These are phyloP conservation scores for Phenacoccus solenopsis DNA, from an alignment of 1,140 invertebrate genomes.

Conservation along the genomic window DNA sequence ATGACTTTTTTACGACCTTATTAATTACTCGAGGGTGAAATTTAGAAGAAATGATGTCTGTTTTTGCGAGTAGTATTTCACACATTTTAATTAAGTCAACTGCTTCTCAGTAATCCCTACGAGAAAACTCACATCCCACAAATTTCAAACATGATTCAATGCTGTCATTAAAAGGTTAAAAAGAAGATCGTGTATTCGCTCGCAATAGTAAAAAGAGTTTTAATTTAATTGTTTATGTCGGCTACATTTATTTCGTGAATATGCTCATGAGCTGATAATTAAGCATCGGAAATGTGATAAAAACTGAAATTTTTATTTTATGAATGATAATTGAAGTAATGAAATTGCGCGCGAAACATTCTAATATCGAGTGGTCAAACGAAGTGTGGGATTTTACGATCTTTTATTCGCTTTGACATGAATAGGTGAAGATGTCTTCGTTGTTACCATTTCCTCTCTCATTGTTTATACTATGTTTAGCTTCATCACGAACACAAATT, in stretches of 20 bases:
- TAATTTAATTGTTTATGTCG: background rate
- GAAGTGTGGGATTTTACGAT: too few relatives aligned
- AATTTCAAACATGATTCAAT: background rate
- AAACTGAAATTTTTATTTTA: background rate
- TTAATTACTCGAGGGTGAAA: conserved; percentile 1
- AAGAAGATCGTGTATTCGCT: background rate
- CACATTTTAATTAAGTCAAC: background rate
- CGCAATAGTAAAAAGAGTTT: background rate
- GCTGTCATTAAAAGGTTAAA: background rate
- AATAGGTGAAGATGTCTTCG: background rate
- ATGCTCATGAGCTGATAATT: background rate
- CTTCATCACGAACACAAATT: too few relatives aligned
- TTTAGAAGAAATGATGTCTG: background rate
- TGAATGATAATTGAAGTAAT: background rate
- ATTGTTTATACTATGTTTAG: background rate
- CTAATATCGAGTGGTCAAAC: background rate
- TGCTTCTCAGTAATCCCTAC: background rate
- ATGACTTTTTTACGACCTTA: background rate
- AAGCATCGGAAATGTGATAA: background rate
- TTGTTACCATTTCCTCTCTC: background rate
- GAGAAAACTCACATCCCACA: too few relatives aligned
- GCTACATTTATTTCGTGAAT: background rate
- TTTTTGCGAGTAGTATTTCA: background rate
- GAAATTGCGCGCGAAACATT: background rate
- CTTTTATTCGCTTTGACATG: too few relatives aligned